Base-by-base conservation (phyloP, 2,797 vertebrate species). In the Siniperca obscura region DNA sequence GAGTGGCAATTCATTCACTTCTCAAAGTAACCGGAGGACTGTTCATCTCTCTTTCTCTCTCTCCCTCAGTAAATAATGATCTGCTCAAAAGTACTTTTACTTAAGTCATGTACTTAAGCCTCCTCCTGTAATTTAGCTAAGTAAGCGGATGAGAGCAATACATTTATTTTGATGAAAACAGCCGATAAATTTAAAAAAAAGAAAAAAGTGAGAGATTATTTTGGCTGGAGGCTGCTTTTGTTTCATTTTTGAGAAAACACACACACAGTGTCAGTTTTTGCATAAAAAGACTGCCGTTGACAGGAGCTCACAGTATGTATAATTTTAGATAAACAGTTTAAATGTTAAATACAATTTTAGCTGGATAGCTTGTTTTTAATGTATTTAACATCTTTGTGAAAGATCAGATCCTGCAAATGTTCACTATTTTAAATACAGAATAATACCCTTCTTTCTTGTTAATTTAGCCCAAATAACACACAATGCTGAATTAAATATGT, bases 1-100 rank as follows among this genome's bases (percentile, higher is more conserved):
- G 6, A 30, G 22, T 64, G 27, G 75, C 68, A 66, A 82, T 71
- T 69, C 3, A 85, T 70, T 75, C 36, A 21, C 12, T 61, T 21
- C 22, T 42, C 55, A 48, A 3, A 61, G 55, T 34, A 44, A 66
- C n/a, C 2, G 3, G 14, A 53, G 80, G 69, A 16, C 30, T 53
- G 21, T 53, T 22, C 52, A 53, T 53, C 38, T 66, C 25, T 56
- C 16, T 57, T 38, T 60, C 5, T 42, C 7, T 27, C 36, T 48
- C 25, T 55, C 22, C 13, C 25, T 64, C 57, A 50, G 19, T 22
- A 25, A 62, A 44, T 57, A 48, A 76, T 52, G 40, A 73, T 50
- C 38, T 27, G 4, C 48, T 55, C 55, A 11, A 25, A 66, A 40
- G 27, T 48, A 40, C 30, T 30, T 30, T 2, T 30, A 30, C 30